phyloP scores from a whole-genome alignment of 2,888 invertebrate genomes.

The Aphidoletes aphidimyza region DNA sequence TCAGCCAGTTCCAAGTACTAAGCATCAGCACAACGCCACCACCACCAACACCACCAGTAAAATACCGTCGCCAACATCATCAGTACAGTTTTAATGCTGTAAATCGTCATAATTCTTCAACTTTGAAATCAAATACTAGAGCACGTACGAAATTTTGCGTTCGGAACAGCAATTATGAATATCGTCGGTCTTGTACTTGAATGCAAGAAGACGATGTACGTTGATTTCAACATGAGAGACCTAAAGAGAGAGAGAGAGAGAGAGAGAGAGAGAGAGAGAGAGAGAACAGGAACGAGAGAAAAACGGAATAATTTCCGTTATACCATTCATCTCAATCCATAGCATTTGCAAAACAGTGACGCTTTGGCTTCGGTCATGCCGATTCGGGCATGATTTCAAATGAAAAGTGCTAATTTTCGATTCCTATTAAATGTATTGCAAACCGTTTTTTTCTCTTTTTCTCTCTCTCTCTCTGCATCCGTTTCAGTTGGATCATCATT shows the following conservation, averaged over 20 bases:
- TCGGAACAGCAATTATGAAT: constrained; percentile 60
- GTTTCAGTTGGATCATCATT: not conserved
- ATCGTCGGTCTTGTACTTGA: constrained; percentile 52
- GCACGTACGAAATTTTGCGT: constrained; percentile 58
- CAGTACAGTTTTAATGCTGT: not conserved
- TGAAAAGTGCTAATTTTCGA: constrained; percentile 50
- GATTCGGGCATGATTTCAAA: constrained; percentile 52
- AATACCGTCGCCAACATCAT: not conserved
- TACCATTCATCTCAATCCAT: not conserved
- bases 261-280: not conserved
- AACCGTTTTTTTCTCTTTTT: not conserved
- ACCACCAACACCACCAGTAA: too few species aligned
- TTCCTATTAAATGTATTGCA: constrained; percentile 27
- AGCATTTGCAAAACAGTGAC: not conserved
- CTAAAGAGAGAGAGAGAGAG: not conserved
- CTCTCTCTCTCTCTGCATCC: too few species aligned
- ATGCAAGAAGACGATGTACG: constrained; percentile 10
- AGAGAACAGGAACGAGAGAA: not conserved
- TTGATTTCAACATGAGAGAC: not conserved
- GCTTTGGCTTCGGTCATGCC: not conserved
- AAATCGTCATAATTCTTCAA: constrained; percentile 47
- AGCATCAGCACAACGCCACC: too few species aligned
- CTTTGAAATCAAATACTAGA: constrained; percentile 58
- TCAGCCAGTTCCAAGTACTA: too few species aligned
- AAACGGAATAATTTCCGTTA: not conserved